A percentile compares a stretch with the other conserved stretches of the same genome.
These are phyloP conservation scores for Heliconius sara DNA, from an alignment of 2,888 invertebrate genomes.

Conservation along the genomic window DNA sequence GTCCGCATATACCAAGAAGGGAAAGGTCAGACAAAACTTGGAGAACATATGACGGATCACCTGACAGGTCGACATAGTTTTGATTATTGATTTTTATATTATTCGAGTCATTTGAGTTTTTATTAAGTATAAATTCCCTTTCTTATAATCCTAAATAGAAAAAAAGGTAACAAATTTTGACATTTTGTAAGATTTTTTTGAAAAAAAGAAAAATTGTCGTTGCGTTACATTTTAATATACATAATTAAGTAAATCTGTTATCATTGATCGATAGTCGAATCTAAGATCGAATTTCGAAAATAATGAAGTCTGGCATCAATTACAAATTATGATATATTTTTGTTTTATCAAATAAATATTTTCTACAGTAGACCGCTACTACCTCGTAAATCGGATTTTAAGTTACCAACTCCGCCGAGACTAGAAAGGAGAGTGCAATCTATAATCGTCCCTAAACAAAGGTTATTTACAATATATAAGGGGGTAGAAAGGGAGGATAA, in stretches of 20 bases:
- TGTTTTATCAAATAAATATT: background rate
- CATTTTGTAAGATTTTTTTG: too few species aligned
- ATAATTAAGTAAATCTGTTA: too few species aligned
- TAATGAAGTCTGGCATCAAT: background rate
- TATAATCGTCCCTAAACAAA: conserved; percentile 64
- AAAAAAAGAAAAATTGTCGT: too few species aligned
- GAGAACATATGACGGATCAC: conserved; percentile 57
- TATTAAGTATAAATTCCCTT: background rate
- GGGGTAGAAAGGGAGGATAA: too few species aligned
- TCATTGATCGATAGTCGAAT: background rate
- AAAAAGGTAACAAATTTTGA: too few species aligned
- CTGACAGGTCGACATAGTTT: conserved; percentile 54
- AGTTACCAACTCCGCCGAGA: conserved; percentile 50
- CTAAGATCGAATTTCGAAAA: background rate
- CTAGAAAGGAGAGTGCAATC: conserved; percentile 56
- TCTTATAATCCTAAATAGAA: too few species aligned
- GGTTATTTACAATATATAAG: conserved; percentile 52
- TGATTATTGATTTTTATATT: background rate
- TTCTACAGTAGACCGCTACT: conserved; percentile 38
- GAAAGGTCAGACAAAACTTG: conserved; percentile 56
- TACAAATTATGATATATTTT: background rate
- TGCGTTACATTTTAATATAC: too few species aligned
- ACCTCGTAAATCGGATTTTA: conserved; percentile 44
- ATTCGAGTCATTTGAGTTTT: background rate
- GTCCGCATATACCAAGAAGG: conserved; percentile 49